Base-by-base conservation (phyloP, 2,888 invertebrate genomes). In the Lepidochrysops patricia region DNA sequence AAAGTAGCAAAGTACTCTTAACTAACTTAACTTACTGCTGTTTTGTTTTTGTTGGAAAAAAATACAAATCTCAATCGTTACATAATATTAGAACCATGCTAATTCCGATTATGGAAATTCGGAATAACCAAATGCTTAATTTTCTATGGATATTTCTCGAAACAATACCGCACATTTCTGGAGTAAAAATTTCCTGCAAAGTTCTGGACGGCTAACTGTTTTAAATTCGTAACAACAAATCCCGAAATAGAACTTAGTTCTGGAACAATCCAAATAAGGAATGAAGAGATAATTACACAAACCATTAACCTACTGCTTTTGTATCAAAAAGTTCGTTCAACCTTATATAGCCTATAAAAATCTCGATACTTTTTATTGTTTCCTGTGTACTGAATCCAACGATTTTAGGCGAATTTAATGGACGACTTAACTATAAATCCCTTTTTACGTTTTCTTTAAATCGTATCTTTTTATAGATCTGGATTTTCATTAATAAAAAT, bases 271-370 rank as follows among this genome's bases (percentile, higher is more conserved):
- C 27, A 13, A 27, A 15, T 32, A 27, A 32, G 32, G 19, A 29
- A 54, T 32, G 50, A 67, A 69, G 68, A 70, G 70, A 68, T 72
- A 71, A 70, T 75, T 71, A 70, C 70, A 73, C 74, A 75, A 75
- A 77, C 80, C 80, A 78, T 82, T 84, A 81, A 80, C 81, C 84
- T 70, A 82, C 72, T 81, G 72, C 74, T 75, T 72, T 71, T 74
- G 68, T 82, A 82, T 83, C 52, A 52, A 59, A 50, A 54, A 34
- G 59, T 59, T 27, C 52, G 52, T 59, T 37, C 35, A 59, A 34
- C 59, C 52, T 27, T 34, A 5, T 15, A 52, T 19, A 54, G 52
- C 34, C 59, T 59, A 59, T 59, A 35, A 52, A 58, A 59, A 29
- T 54, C 32, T 54, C 29, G 54, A 54, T 54, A 32, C 19, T 54